Base-by-base conservation (phyloP, 2,113 vertebrate species). In the Puntigrus tetrazona region DNA sequence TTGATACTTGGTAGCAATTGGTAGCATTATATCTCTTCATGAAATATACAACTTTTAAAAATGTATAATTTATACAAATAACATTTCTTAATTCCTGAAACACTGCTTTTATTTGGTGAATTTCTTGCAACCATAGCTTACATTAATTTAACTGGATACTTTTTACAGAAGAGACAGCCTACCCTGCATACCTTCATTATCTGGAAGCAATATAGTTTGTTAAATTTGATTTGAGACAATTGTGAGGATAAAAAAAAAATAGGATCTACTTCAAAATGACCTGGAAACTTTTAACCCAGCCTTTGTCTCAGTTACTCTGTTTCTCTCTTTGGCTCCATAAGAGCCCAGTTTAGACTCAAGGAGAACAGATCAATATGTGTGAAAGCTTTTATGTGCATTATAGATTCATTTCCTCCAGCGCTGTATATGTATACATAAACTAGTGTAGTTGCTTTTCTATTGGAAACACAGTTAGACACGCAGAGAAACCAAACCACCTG, bases 341-440 rank as follows among this genome's bases (percentile, higher is more conserved):
- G 31, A 41, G 55, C 77, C 22, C 36, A 61, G 36, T 61, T 78
- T 78, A 57, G 50, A 61, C 55, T 78, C n/a, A 41, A 78, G 55
- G 55, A 61, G 77, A 61, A 43, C 41, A 74, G 38, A 78, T 61
- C 22, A 61, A 78, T 61, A 59, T 27, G 6, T 27, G 34, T 43
- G 36, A 61, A 74, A 47, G 72, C 72, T 45, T 74, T 74, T 47
- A 74, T 74, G 77, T 59, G 77, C 77, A 59, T 78, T 61, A 61
- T 78, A n/a, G 77, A 59, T 78, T 59, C n/a, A 78, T 59, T 3
- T 78, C 52, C 75, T 38, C 29, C 34, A 61, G 55, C 16, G 52
- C 20, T 43, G 50, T 57, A 61, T 78, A 78, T 43, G 36, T 38
- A 61, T 57, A 61, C 77, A 78, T 74, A 29, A 74, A 47, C 72